Evolutionary conservation across 2,797 vertebrate genomes (phyloP).

Genomic region (Pyrocephalus nanus): DNA sequence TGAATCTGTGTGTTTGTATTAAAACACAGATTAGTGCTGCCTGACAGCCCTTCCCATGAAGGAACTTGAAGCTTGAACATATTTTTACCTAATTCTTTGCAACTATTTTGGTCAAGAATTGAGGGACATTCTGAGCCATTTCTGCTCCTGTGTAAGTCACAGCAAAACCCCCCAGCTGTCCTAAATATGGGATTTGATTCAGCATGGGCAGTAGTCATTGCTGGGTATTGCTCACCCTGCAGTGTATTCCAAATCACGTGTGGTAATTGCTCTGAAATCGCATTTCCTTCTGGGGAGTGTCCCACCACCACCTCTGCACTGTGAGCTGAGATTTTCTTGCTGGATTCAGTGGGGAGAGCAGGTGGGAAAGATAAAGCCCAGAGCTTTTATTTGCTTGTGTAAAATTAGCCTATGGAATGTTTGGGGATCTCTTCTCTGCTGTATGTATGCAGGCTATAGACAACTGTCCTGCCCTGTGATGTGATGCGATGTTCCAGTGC

Average conservation of each 20-base stretch:
- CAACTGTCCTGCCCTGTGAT: neutral
- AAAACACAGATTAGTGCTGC: neutral
- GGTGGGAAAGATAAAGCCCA: neutral
- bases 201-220: neutral
- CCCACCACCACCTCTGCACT: neutral
- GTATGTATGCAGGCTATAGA: neutral
- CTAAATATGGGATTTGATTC: neutral
- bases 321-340: neutral
- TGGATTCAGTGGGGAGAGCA: neutral
- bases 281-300: neutral
- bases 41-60: neutral
- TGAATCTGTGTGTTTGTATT: neutral
- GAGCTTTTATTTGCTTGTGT: neutral
- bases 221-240: neutral
- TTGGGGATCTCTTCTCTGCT: neutral
- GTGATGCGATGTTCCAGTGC: neutral
- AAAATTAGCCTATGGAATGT: neutral
- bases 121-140: neutral
- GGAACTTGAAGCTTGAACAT: neutral
- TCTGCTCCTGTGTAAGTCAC: neutral
- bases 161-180: neutral
- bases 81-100: neutral
- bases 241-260: neutral
- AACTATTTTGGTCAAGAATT: neutral
- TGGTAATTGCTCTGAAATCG: neutral